Conservation (phyloP, 2,113 vertebrate genomes). For the Solenodon paradoxus region DNA sequence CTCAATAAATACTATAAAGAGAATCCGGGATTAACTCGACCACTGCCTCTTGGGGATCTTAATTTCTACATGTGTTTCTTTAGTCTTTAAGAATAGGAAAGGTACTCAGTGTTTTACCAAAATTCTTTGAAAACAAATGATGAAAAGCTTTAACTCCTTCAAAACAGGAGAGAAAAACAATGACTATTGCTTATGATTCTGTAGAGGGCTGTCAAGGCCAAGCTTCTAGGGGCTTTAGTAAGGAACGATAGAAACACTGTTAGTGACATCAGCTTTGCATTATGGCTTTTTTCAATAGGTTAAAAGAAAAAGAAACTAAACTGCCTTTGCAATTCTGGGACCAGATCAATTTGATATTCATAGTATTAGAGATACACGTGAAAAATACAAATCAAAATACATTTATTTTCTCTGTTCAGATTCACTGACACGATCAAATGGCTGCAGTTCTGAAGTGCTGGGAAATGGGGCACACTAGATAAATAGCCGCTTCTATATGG, state of each 20-base stretch:
- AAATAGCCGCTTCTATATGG: too few relatives aligned
- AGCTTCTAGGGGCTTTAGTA: neutral
- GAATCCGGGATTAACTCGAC: neutral
- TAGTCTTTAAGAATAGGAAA: constrained; percentile 34
- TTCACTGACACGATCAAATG: too few relatives aligned
- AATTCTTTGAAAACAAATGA: neutral
- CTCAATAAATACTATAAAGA: neutral
- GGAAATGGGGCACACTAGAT: too few relatives aligned
- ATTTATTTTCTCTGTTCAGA: too few relatives aligned
- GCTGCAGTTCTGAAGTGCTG: too few relatives aligned
- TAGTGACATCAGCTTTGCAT: neutral
- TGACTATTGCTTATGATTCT: neutral
- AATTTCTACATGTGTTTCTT: neutral
- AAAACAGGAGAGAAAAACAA: neutral
- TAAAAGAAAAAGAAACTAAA: too few relatives aligned
- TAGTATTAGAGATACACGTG: too few relatives aligned
- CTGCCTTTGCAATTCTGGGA: too few relatives aligned
- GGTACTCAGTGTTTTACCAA: neutral
- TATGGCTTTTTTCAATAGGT: neutral
- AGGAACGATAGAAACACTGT: neutral
- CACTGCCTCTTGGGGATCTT: neutral
- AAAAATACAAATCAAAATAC: too few relatives aligned
- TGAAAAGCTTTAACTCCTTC: neutral
- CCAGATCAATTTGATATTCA: too few relatives aligned
- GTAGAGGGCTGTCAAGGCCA: neutral